Base-by-base conservation (phyloP, 2,113 vertebrate species). In the Sylvilagus bachmani region DNA sequence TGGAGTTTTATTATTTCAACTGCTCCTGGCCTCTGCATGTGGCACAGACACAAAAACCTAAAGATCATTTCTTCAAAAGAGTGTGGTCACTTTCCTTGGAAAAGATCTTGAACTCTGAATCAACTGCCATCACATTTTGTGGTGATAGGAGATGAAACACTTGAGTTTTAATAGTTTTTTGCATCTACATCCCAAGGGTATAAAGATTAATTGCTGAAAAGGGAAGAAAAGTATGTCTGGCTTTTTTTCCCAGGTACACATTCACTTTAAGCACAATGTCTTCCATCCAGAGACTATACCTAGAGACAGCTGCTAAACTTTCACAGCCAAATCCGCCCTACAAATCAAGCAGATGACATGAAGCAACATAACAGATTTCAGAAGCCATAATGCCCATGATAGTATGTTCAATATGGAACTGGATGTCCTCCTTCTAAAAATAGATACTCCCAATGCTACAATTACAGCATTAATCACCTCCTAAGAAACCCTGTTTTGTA, bases 1-100 rank as follows among this genome's bases (percentile, higher is more conserved):
- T 55, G 17, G 58, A 44, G 33, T 38, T 51, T 93, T 93, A 24
- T 78, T 73, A 92, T 33, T 66, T 83, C 61, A 83, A 86, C 19
- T 53, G 44, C 36, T 31, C 61, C 88, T 69, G 71, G 33, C 14
- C 77, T 75, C 44, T 80, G 64, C 49, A 62, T 69, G 33, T 87
- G 84, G 94, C 88, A 91, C 3, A 82, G 74, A 44, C 90, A 83
- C 78, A 91, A 79, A 83, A 95, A 82, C 55, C 51, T 66, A 82
- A 95, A 88, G 70, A 83, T 53, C 85, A 89, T 70, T 74, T 92
- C 36, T 96, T 89, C 27, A 74, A 89, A 90, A 93, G 74, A 95
- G 86, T n/a, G 21, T 21, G 64, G 86, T 61, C 88, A 86, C 90
- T 67, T 88, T 58, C 2, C 12, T 79, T 96, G 66, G 62, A 58